Base-by-base conservation (phyloP, 2,797 vertebrate genomes). In the Lycodopsis pacificus region DNA sequence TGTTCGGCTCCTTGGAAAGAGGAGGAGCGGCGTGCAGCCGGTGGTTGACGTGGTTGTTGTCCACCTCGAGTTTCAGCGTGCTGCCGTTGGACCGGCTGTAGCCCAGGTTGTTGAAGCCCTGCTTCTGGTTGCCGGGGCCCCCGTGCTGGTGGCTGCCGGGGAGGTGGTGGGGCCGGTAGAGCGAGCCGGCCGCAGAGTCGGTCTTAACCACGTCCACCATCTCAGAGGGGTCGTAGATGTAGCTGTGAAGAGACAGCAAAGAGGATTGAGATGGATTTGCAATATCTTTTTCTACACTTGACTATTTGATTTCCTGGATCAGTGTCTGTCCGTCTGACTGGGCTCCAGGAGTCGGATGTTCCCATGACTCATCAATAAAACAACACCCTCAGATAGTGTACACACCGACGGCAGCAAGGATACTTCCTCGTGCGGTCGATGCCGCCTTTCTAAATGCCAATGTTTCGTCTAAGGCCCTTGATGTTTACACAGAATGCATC, bases 201-300 rank as follows among this genome's bases (percentile, higher is more conserved):
- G 73, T 38, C 86, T 95, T 96, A 20, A 83, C 79, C 51, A 68
- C 87, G 0, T 96, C 95, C 61, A 81, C 93, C 7, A 82, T 84
- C 62, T 82, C 89, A 0, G 95, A 90, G 49, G 97, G 95, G 69
- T 98, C 96, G 69, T 97, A 95, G 92, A 97, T 95, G 88, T 97
- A 97, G 94, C 97, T 99, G 88, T 11, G 89, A 70, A 80, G 38
- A 89, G 22, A 74, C 22, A 72, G 77, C 2, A 20, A 10, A 73
- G 7, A 58, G 13, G 32, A 25, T 54, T 54, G 12, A 5, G 57
- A 36, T 5, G 15, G 58, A 22, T 42, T 59, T 42, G 11, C 4
- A 36, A 13, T 17, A 44, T 53, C 15, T 46, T 17, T 20, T 27
- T 27, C 27, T 27, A 10, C 42, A 40, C 40, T 13, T 40, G 40